Percentiles rank a stretch among this genome's conserved stretches.
Conservation (phyloP, 1,140 invertebrate genomes). For the Aculops lycopersici region DNA sequence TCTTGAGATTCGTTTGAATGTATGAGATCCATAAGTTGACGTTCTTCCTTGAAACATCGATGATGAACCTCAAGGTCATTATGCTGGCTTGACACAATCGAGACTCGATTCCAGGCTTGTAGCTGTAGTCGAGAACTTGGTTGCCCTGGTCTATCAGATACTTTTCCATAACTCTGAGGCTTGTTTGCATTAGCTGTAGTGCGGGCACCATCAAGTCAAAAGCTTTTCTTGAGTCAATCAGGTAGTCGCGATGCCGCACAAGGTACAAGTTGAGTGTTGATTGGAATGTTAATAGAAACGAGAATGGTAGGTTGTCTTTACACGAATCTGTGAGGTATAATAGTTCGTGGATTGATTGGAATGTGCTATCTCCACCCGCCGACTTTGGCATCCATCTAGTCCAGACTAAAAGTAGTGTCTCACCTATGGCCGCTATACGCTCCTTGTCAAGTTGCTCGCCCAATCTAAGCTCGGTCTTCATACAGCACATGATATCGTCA, state of each 20-base stretch:
- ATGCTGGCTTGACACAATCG: neutral
- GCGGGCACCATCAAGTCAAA: neutral
- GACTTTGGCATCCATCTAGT: neutral
- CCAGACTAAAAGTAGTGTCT: neutral
- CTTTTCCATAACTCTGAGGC: neutral
- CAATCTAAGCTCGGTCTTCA: neutral
- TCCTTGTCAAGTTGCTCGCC: neutral
- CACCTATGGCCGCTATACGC: neutral
- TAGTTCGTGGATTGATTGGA: neutral
- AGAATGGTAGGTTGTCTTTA: slow-evolving; percentile 1
- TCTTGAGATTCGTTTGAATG: neutral
- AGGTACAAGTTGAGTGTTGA: neutral
- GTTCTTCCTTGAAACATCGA: neutral
- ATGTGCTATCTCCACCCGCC: neutral
- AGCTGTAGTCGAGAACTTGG: too few species aligned
- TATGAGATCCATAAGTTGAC: neutral
- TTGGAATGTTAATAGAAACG: neutral
- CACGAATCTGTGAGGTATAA: neutral
- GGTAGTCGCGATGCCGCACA: neutral
- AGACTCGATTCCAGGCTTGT: neutral
- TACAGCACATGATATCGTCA: neutral
- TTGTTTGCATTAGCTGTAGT: neutral
- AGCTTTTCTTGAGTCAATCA: neutral
- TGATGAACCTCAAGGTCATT: neutral
- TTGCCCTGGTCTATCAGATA: neutral